Conservation (phyloP, 2,113 vertebrate genomes). For the Planiliza haematocheilus region DNA sequence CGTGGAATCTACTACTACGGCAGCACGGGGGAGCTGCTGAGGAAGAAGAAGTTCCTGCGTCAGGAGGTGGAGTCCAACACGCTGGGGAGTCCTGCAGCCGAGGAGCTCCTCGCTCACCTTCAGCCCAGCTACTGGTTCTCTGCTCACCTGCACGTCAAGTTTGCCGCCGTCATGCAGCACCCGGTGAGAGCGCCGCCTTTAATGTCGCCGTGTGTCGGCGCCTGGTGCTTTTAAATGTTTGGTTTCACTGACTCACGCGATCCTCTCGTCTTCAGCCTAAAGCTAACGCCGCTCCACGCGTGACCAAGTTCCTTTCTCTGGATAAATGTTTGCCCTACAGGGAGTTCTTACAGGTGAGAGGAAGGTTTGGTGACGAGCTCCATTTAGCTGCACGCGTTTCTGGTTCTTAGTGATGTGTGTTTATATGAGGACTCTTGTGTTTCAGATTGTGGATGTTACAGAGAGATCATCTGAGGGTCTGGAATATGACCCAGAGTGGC, state of each 20-base stretch:
- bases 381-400: background rate
- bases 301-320: conserved; percentile 96
- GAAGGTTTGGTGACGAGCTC: background rate
- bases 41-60: conserved; percentile 93
- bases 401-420: background rate
- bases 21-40: conserved; percentile 89
- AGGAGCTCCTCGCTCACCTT: conserved; percentile 92
- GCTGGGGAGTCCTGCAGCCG: conserved; percentile 92
- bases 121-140: conserved; percentile 97
- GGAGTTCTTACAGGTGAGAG: conserved; percentile 95
- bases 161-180: conserved; percentile 95
- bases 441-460: conserved; percentile 87
- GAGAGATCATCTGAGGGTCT: conserved; percentile 89
- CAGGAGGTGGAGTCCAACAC: conserved; percentile 95
- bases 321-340: conserved; percentile 96
- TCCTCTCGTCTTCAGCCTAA: conserved; percentile 67
- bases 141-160: conserved; percentile 97
- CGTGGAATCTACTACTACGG: conserved; percentile 95
- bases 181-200: conserved; percentile 79
- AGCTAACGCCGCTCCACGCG: conserved; percentile 85
- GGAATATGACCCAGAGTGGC: conserved; percentile 96
- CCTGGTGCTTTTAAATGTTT: background rate
- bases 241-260: background rate
- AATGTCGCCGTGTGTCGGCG: background rate
- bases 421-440: too few relatives aligned